These are phyloP conservation scores for Sitta europaea DNA, from an alignment of 2,113 vertebrate genomes.

Conservation along the genomic window DNA sequence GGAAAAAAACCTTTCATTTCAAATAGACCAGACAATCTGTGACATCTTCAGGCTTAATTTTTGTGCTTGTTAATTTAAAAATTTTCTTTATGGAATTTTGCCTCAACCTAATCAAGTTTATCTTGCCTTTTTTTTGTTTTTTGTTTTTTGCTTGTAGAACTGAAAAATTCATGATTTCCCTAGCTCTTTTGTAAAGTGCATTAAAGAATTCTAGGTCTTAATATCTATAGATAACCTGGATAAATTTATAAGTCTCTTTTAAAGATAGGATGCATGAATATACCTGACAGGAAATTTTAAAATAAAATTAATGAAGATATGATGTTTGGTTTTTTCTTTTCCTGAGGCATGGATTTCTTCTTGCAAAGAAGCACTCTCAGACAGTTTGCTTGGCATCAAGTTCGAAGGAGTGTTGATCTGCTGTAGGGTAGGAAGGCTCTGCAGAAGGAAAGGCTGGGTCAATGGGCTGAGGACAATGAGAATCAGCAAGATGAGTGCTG, in stretches of 20 bases:
- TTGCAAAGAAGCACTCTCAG: neutral
- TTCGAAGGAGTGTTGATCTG: neutral
- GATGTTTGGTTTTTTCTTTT: no score
- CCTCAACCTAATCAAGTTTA: neutral
- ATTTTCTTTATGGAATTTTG: neutral
- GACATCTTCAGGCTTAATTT: neutral
- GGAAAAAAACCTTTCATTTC: neutral
- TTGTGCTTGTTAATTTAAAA: neutral
- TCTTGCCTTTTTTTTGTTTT: neutral
- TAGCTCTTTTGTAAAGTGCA: neutral
- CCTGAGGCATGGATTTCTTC: neutral
- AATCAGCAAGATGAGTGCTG: fast-evolving
- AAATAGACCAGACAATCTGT: neutral
- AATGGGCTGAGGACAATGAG: neutral
- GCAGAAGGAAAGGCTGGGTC: no score
- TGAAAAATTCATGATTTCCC: neutral
- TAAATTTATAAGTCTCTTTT: neutral
- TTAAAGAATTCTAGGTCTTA: neutral
- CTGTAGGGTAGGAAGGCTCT: neutral
- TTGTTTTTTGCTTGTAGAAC: neutral
- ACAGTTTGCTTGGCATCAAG: neutral
- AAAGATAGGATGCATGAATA: neutral
- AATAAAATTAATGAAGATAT: neutral
- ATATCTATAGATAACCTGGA: neutral
- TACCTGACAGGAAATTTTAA: neutral